phyloP scores from a whole-genome alignment of 2,888 invertebrate species.

The Rhingia rostrata region DNA sequence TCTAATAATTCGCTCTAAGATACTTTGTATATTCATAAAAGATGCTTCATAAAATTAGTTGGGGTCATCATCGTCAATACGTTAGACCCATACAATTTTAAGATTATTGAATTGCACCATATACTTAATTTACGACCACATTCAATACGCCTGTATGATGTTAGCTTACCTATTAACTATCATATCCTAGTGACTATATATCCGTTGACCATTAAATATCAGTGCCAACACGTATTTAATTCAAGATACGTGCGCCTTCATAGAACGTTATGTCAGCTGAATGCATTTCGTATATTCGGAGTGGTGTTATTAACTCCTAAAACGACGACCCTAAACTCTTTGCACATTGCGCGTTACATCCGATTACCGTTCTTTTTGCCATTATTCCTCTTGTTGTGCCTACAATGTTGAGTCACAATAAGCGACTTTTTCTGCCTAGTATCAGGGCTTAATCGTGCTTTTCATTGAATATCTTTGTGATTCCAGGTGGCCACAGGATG shows the following conservation, averaged over 20 bases:
- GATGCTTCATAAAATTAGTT: too few relatives aligned
- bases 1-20: too few relatives aligned
- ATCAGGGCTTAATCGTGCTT: slow-evolving; percentile 64
- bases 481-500: slow-evolving; percentile 48
- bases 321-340: slow-evolving; percentile 42
- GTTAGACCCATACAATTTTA: too few relatives aligned
- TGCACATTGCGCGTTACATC: slow-evolving; percentile 31
- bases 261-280: slow-evolving; percentile 2
- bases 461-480: slow-evolving; percentile 61
- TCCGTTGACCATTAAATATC: slow-evolving; percentile 43
- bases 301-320: slow-evolving; percentile 57
- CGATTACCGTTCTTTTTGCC: slow-evolving; percentile 6
- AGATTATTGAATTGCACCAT: neutral
- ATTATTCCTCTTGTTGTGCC: neutral
- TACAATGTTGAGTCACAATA: slow-evolving; percentile 8
- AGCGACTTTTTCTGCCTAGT: slow-evolving; percentile 37
- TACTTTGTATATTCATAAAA: too few relatives aligned
- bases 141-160: slow-evolving; percentile 1
- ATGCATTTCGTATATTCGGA: slow-evolving; percentile 19
- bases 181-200: slow-evolving; percentile 25
- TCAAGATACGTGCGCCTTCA: slow-evolving; percentile 20
- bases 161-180: too few relatives aligned
- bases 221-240: slow-evolving; percentile 50
- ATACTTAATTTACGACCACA: slow-evolving; percentile 27
- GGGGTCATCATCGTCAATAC: too few relatives aligned